These are phyloP conservation scores for Takifugu bimaculatus DNA, from an alignment of 2,113 vertebrate species.

Conservation along the genomic window DNA sequence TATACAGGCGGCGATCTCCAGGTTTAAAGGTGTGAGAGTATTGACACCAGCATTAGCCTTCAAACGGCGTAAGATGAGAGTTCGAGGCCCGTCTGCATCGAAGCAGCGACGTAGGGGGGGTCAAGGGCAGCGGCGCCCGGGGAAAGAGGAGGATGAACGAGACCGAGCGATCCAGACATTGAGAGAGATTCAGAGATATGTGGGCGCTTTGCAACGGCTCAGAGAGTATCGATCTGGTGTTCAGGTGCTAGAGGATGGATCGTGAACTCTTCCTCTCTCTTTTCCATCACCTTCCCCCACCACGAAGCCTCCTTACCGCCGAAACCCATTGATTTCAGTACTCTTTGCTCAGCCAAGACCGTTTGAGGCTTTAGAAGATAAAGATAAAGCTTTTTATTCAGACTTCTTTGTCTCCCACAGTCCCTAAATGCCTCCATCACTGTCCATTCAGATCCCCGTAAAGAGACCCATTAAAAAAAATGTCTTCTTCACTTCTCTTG, in stretches of 20 bases:
- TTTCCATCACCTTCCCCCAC: constrained; percentile 23
- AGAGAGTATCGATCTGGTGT: constrained; percentile 61
- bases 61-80: constrained; percentile 5
- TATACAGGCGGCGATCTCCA: background rate
- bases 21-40: background rate
- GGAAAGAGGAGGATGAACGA: constrained; percentile 28
- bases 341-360: constrained; percentile 16
- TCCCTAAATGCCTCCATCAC: constrained; percentile 9
- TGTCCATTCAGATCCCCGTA: constrained; percentile 5
- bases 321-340: constrained; percentile 19
- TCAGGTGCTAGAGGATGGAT: constrained; percentile 60
- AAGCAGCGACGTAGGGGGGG: constrained; percentile 23
- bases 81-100: background rate
- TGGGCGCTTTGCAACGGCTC: constrained; percentile 40
- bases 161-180: background rate
- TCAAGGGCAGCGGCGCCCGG: constrained; percentile 23
- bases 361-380: constrained; percentile 1
- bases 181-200: constrained; percentile 36
- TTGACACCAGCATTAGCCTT: constrained; percentile 5
- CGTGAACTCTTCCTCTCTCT: constrained; percentile 24
- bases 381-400: constrained; percentile 7
- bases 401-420: constrained; percentile 5
- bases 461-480: background rate
- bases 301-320: constrained; percentile 9
- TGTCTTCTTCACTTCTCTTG: background rate